Percentiles rank a stretch among this genome's conserved stretches.
Conservation (phyloP, 2,113 vertebrate genomes). For the Suncus etruscus region DNA sequence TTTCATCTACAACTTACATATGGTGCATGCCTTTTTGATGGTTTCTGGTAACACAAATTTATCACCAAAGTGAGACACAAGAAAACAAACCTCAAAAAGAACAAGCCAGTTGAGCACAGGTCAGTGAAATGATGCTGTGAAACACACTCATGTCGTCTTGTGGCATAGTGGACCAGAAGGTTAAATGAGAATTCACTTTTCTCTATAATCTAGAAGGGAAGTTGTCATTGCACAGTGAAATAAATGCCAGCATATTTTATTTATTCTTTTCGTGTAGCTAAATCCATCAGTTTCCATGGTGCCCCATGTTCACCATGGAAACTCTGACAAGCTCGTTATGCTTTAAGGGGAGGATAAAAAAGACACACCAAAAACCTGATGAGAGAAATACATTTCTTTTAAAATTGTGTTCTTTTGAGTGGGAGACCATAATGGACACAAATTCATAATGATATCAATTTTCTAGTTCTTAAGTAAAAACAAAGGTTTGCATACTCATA, state of each 20-base stretch:
- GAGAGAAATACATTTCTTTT: slow-evolving; percentile 76
- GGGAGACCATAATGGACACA: slow-evolving; percentile 62
- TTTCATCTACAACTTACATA: slow-evolving; percentile 37
- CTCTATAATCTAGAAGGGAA: slow-evolving; percentile 49
- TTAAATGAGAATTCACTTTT: slow-evolving; percentile 62
- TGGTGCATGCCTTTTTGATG: neutral
- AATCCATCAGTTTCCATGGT: slow-evolving; percentile 86
- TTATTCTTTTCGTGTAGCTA: slow-evolving; percentile 83
- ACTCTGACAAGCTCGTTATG: slow-evolving; percentile 84
- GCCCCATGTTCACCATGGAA: slow-evolving; percentile 82
- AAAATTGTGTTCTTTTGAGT: slow-evolving; percentile 71
- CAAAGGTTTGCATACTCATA: neutral
- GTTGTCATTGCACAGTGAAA: slow-evolving; percentile 72
- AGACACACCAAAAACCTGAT: slow-evolving; percentile 69
- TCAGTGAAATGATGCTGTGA: slow-evolving; percentile 1
- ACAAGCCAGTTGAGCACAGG: neutral
- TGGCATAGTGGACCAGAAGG: neutral
- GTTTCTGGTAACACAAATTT: neutral
- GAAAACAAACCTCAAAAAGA: neutral
- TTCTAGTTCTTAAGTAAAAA: slow-evolving; percentile 64
- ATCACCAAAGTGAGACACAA: neutral
- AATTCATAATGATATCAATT: slow-evolving; percentile 63
- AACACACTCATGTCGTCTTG: neutral
- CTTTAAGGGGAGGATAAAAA: slow-evolving; percentile 55
- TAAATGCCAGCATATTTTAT: slow-evolving; percentile 83